Evolutionary conservation across 2,888 invertebrate species (phyloP).

Genomic region (Xanthia togata): DNA sequence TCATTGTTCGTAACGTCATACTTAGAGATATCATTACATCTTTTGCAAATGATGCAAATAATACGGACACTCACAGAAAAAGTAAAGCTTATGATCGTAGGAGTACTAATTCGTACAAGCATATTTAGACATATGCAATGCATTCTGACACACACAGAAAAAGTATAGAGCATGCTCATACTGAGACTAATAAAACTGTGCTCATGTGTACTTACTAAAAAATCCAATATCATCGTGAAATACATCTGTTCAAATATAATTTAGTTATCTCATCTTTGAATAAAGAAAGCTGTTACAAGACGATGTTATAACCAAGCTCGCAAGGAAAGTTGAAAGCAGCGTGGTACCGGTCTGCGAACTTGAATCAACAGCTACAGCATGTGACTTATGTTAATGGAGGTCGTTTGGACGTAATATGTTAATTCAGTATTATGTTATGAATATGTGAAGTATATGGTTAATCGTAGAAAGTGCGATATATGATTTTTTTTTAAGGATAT

Average conservation of each 20-base stretch:
- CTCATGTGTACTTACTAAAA: slow-evolving; percentile 22
- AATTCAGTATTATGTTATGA: slow-evolving; percentile 42
- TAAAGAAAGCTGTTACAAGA: slow-evolving; percentile 85
- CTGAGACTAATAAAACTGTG: slow-evolving; percentile 8
- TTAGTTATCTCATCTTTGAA: slow-evolving; percentile 83
- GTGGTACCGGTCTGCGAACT: slow-evolving; percentile 81
- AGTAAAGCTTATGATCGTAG: background rate
- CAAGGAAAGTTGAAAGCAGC: slow-evolving; percentile 86
- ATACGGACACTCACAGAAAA: background rate
- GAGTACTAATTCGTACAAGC: slow-evolving; percentile 3
- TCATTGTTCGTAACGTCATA: background rate
- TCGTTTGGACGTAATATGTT: slow-evolving; percentile 62
- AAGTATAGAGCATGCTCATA: background rate
- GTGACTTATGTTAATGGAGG: slow-evolving; percentile 71
- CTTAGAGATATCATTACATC: background rate
- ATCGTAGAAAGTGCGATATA: slow-evolving; percentile 53
- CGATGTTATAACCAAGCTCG: slow-evolving; percentile 80
- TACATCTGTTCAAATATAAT: slow-evolving; percentile 70
- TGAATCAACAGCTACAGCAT: slow-evolving; percentile 72
- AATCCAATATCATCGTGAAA: slow-evolving; percentile 49
- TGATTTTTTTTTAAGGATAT: slow-evolving; percentile 39
- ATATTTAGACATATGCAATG: background rate
- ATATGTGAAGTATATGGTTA: slow-evolving; percentile 30
- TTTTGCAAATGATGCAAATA: slow-evolving; percentile 2
- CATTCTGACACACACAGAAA: background rate